Percentiles rank a stretch among this genome's conserved stretches.
Conservation (phyloP, 2,113 vertebrate species). For the Phylloscopus trochilus region DNA sequence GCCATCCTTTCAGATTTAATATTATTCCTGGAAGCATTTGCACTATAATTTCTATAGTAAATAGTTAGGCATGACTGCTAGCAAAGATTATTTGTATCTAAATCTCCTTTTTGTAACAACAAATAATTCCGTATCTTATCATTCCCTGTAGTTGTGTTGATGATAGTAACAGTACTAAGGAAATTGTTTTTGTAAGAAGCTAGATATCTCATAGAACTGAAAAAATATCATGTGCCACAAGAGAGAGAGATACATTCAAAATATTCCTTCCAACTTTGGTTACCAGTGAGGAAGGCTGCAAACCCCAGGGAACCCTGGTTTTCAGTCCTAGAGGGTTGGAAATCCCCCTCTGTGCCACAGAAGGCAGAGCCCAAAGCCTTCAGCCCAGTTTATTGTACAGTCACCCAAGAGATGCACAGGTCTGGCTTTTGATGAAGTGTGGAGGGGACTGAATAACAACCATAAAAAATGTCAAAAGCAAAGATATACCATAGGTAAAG, state of each 20-base stretch:
- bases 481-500: not conserved
- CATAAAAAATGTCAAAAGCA: not conserved
- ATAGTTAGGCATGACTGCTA: not conserved
- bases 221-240: slow-evolving; percentile 79
- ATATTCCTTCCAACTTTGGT: not conserved
- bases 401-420: not conserved
- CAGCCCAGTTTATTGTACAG: not conserved
- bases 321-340: rapidly evolving
- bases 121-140: not conserved
- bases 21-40: not conserved
- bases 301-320: not conserved
- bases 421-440: not conserved
- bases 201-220: slow-evolving; percentile 73
- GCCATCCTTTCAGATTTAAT: not conserved
- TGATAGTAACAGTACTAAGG: not conserved
- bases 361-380: not conserved
- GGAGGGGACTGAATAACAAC: not conserved
- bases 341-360: not conserved
- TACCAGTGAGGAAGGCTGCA: not conserved
- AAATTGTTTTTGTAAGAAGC: slow-evolving; percentile 77
- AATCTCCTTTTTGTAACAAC: not conserved
- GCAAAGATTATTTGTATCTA: not conserved
- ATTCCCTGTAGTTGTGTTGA: not conserved
- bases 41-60: not conserved
- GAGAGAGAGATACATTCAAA: not conserved